Base-by-base conservation (phyloP, 2,113 vertebrate species). In the Monarcha castaneiventris region DNA sequence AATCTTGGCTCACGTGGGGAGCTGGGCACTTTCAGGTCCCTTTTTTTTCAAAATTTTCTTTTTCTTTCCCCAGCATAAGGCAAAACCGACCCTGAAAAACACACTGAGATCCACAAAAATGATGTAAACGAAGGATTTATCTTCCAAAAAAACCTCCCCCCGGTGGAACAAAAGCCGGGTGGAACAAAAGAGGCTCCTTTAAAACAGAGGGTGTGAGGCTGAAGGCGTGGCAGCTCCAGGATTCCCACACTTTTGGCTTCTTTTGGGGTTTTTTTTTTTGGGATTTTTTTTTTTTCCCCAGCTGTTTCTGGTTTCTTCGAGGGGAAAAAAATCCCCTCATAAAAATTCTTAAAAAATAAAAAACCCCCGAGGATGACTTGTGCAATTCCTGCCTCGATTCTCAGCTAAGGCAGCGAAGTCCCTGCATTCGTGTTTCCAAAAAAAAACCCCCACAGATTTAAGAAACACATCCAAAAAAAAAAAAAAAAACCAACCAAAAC, bases 331-430 rank as follows among this genome's bases (percentile, higher is more conserved):
- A 25, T 4, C 4, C 19, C 23, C 29, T 29, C 16, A 7, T 32
- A 25, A 39, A 21, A 46, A 46, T 22, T 22, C 5, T 22, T 48
- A 48, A 25, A 43, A 22, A 69, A 14, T 22, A 56, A 37, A 54
- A 19, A n/a, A 7, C 29, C 11, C 39, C 35, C 41, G 5, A 41
- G 26, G 97, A 44, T 30, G 96, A 94, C 97, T 98, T 99, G 98
- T 99, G 99, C 98, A 99, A 99, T 98, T 97, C 97, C 98, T 98
- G 98, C 98, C 98, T 97, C 84, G 87, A 92, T 97, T 97, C 97
- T 97, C 98, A 98, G 98, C 97, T 44, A 32, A 62, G 98, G 98
- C 98, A 98, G 98, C 87, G 6, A 54, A 98, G 98, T 98, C 99
- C 98, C 98, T 99, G 98, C 98, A 97, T 98, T 98, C 96, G 97